A percentile compares a stretch with the other conserved stretches of the same genome.
Evolutionary conservation across 2,888 invertebrate genomes (phyloP).

Genomic region (Sphecodes monilicornis): DNA sequence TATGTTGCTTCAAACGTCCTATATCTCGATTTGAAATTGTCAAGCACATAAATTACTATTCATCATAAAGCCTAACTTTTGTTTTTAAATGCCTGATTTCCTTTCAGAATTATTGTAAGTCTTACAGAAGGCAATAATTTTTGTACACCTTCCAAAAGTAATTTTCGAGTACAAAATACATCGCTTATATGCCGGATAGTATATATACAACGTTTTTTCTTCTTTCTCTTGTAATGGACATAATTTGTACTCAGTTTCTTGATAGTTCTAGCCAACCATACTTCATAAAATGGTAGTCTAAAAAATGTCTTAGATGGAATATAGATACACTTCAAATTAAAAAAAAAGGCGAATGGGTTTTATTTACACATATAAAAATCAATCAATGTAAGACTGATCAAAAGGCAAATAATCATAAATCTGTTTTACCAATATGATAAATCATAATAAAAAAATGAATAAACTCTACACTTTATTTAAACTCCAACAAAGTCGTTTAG

Average conservation of each 20-base stretch:
- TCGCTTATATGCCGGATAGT: constrained; percentile 43
- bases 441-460: constrained; percentile 18
- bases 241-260: constrained; percentile 70
- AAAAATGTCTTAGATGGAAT: constrained; percentile 45
- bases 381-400: constrained; percentile 54
- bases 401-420: neutral
- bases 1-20: constrained; percentile 38
- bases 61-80: constrained; percentile 31
- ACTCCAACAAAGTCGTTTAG: neutral
- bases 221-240: constrained; percentile 64
- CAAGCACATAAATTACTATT: constrained; percentile 41
- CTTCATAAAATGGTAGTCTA: constrained; percentile 56
- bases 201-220: constrained; percentile 62
- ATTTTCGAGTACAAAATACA: constrained; percentile 68
- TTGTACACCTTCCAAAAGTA: constrained; percentile 54
- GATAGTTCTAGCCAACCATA: constrained; percentile 50
- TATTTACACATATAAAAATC: constrained; percentile 65
- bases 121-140: constrained; percentile 61
- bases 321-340: constrained; percentile 53
- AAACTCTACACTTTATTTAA: constrained; percentile 21
- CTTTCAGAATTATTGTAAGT: constrained; percentile 38
- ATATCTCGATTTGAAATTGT: constrained; percentile 36
- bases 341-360: constrained; percentile 20
- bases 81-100: constrained; percentile 40
- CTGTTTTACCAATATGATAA: constrained; percentile 16